Percentiles rank a stretch among this genome's conserved stretches.
These are phyloP conservation scores for Brachionus manjavacas DNA, from an alignment of 1,140 invertebrate species.

Conservation along the genomic window DNA sequence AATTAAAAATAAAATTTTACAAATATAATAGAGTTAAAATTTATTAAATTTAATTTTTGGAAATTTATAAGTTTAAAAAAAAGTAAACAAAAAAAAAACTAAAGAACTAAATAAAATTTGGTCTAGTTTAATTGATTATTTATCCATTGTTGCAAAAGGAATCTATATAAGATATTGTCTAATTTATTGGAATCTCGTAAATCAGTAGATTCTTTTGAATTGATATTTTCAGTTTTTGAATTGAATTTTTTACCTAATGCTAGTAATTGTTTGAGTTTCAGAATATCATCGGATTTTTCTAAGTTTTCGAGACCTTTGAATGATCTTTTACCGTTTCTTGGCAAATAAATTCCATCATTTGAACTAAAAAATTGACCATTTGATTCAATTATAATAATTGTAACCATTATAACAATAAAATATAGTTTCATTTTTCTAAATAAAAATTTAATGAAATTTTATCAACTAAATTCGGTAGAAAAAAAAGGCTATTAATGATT, in stretches of 20 bases:
- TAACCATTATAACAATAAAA: neutral
- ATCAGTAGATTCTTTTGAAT: neutral
- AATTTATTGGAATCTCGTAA: neutral
- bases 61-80: neutral
- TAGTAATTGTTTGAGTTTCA: neutral
- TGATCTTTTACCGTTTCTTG: constrained; percentile 36
- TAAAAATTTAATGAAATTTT: neutral
- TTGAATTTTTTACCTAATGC: neutral
- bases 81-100: neutral
- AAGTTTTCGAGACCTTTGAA: neutral
- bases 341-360: constrained; percentile 35
- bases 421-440: constrained; percentile 9
- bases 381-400: neutral
- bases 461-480: neutral
- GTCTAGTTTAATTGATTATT: neutral
- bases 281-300: neutral
- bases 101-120: neutral
- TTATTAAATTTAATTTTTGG: neutral
- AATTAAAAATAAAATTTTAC: too few relatives aligned
- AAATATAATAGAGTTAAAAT: too few relatives aligned
- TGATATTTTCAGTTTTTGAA: neutral
- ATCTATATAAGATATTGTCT: neutral
- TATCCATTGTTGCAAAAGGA: neutral
- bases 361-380: constrained; percentile 29
- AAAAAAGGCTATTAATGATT: neutral